Conservation (phyloP, 2,113 vertebrate species). For the Excalfactoria chinensis region DNA sequence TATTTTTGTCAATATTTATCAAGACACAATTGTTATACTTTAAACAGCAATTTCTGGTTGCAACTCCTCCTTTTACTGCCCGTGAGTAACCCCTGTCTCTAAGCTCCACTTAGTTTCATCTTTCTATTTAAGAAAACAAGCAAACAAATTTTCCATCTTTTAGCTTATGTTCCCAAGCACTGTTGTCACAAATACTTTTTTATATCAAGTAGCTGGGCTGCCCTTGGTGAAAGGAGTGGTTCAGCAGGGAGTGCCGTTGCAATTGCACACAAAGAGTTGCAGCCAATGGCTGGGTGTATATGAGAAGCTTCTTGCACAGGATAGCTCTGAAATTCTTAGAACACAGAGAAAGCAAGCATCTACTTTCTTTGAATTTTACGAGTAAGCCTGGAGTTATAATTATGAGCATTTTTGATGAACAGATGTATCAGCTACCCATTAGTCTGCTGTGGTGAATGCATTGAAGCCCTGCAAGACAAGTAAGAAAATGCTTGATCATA, state of each 20-base stretch:
- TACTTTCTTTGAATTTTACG: background rate
- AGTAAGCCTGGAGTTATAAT: background rate
- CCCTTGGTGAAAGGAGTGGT: background rate
- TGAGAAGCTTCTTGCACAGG: rapidly evolving
- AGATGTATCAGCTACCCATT: background rate
- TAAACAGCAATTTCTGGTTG: background rate
- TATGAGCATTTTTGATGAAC: background rate
- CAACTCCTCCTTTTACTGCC: background rate
- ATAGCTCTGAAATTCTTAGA: background rate
- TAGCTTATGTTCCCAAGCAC: background rate
- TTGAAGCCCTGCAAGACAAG: background rate
- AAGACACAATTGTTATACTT: background rate
- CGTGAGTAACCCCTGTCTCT: background rate
- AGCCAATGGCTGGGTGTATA: background rate
- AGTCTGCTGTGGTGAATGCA: background rate
- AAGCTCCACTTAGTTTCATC: background rate
- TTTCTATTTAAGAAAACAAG: background rate
- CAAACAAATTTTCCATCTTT: background rate
- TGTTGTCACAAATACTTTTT: background rate
- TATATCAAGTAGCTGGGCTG: rapidly evolving
- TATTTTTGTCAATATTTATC: slow-evolving; percentile 30
- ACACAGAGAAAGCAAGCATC: background rate
- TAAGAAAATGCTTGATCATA: background rate
- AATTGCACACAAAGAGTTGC: background rate
- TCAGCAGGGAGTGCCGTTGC: background rate